phyloP scores from a whole-genome alignment of 2,113 vertebrate species.

The Perccottus glenii region DNA sequence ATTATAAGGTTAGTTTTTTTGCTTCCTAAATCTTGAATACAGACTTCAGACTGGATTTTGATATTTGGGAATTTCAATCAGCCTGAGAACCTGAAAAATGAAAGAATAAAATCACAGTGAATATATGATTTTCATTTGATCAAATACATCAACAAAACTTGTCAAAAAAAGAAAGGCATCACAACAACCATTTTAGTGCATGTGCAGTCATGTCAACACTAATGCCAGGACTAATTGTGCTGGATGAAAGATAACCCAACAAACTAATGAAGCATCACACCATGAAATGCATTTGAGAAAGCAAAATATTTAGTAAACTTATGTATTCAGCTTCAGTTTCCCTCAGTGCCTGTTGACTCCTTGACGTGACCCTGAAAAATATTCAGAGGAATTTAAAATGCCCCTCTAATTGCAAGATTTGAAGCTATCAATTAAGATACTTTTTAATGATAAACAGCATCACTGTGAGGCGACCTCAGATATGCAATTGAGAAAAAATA shows the following conservation, averaged over 20 bases:
- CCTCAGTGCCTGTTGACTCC: background rate
- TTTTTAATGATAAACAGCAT: conserved; percentile 38
- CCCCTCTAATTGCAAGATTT: conserved; percentile 42
- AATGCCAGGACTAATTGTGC: no score
- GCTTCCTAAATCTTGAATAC: conserved; percentile 3
- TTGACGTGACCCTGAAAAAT: conserved; percentile 15
- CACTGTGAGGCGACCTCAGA: conserved; percentile 32
- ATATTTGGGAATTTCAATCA: conserved; percentile 38
- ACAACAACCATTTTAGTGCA: no score
- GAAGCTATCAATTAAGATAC: conserved; percentile 46
- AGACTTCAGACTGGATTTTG: conserved; percentile 8
- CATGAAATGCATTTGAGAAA: no score
- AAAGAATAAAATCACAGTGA: conserved; percentile 1
- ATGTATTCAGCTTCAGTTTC: background rate
- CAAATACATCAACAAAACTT: background rate
- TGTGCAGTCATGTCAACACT: no score
- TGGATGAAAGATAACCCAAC: no score
- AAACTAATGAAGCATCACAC: no score
- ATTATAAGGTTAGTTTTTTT: background rate
- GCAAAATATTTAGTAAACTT: no score
- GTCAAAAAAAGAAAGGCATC: no score
- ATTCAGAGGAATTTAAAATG: conserved; percentile 37
- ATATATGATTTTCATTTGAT: no score
- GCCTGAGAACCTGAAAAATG: conserved; percentile 45
- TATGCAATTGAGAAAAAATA: conserved; percentile 5